A percentile compares a stretch with the other conserved stretches of the same genome.
These are phyloP conservation scores for Pontoporia blainvillei DNA, from an alignment of 2,113 vertebrate species.

Conservation along the genomic window DNA sequence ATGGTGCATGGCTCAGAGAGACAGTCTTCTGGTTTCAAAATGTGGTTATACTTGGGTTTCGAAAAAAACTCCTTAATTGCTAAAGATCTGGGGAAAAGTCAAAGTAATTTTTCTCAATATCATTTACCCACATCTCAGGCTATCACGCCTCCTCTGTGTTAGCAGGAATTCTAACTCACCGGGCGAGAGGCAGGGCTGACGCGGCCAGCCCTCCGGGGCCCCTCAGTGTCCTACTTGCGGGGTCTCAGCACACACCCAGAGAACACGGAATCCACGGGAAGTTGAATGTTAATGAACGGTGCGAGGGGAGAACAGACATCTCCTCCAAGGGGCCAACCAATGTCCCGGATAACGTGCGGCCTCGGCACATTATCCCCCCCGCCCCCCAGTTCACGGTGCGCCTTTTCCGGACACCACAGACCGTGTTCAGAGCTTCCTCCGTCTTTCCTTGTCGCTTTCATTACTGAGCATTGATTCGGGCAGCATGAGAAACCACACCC, in stretches of 20 bases:
- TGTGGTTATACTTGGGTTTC: conserved; percentile 86
- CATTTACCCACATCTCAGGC: neutral
- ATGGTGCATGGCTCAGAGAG: conserved; percentile 80
- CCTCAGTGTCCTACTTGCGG: fast-evolving
- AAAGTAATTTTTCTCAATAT: neutral
- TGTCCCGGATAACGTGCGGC: fast-evolving
- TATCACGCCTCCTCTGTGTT: neutral
- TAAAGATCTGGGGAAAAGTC: conserved; percentile 76
- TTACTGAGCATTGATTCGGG: neutral
- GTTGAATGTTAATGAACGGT: neutral
- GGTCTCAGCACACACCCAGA: neutral
- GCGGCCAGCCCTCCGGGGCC: neutral
- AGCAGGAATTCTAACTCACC: neutral
- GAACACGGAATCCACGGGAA: fast-evolving
- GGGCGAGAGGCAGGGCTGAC: fast-evolving
- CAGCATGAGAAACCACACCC: neutral
- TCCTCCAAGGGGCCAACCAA: neutral
- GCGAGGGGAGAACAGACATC: neutral
- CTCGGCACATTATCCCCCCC: neutral
- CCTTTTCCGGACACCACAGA: too few relatives aligned
- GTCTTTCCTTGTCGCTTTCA: neutral
- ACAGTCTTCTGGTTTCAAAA: conserved; percentile 81
- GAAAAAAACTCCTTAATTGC: conserved; percentile 86
- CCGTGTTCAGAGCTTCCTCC: neutral
- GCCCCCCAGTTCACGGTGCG: neutral